Conservation (phyloP, 2,888 invertebrate genomes). For the Biston stratarius region DNA sequence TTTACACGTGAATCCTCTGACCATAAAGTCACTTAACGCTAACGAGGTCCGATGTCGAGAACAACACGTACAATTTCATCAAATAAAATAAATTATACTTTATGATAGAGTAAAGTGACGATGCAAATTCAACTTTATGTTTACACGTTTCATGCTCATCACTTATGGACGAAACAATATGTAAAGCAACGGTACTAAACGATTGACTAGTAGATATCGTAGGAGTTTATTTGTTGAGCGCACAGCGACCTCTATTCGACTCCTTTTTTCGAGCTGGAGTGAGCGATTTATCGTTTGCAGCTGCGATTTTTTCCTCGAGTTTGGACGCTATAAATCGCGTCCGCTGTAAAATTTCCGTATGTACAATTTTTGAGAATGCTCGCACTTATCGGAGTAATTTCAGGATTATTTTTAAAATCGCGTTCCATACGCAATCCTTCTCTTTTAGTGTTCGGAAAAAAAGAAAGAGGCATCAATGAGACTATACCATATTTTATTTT, state of each 20-base stretch:
- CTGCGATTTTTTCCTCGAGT: slow-evolving; percentile 61
- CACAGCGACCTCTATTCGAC: slow-evolving; percentile 56
- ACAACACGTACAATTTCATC: slow-evolving; percentile 49
- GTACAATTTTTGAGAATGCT: slow-evolving; percentile 49
- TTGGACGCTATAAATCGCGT: slow-evolving; percentile 61
- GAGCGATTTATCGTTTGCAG: slow-evolving; percentile 70
- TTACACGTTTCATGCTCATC: slow-evolving; percentile 54
- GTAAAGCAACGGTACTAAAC: slow-evolving; percentile 62
- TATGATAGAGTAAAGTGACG: slow-evolving; percentile 45
- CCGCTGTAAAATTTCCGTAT: slow-evolving; percentile 52
- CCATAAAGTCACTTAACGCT: slow-evolving; percentile 50
- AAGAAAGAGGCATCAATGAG: slow-evolving; percentile 51
- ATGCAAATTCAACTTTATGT: slow-evolving; percentile 55
- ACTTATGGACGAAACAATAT: slow-evolving; percentile 62
- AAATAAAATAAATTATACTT: slow-evolving; percentile 43
- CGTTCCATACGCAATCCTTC: slow-evolving; percentile 20
- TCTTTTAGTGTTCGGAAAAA: slow-evolving; percentile 19
- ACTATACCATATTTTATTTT: slow-evolving; percentile 34
- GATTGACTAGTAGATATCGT: slow-evolving; percentile 59
- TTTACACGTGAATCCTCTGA: slow-evolving; percentile 43
- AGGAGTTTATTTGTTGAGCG: slow-evolving; percentile 64
- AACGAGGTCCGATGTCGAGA: slow-evolving; percentile 52
- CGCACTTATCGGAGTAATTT: slow-evolving; percentile 43
- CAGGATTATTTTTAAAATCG: slow-evolving; percentile 34
- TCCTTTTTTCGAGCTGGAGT: slow-evolving; percentile 61